Percentiles rank a stretch among this genome's conserved stretches.
phyloP scores from a whole-genome alignment of 2,888 invertebrate species.

The Sarcophaga variegata region DNA sequence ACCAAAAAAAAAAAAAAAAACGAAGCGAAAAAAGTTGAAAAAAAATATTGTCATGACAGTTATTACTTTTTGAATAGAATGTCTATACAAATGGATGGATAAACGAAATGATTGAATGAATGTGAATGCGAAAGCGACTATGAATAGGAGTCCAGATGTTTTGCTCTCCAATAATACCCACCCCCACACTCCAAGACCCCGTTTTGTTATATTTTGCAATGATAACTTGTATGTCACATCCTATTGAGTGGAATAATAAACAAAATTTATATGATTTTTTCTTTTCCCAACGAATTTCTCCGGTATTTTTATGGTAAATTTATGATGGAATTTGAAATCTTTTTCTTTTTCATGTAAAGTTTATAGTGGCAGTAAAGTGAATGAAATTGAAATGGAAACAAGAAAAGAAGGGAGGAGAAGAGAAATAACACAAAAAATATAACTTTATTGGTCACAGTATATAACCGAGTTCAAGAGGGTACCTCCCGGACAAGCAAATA shows the following conservation, averaged over 20 bases:
- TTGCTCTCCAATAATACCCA: too few species aligned
- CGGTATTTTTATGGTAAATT: too few species aligned
- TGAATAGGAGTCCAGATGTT: not conserved
- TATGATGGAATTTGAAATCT: too few species aligned
- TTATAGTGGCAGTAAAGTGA: not conserved
- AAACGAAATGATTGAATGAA: not conserved
- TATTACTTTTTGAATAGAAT: constrained; percentile 64
- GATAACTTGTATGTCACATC: too few species aligned
- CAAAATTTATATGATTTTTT: too few species aligned
- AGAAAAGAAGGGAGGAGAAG: not conserved
- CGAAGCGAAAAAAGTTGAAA: constrained; percentile 1
- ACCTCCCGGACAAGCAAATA: not conserved
- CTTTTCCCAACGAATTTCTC: too few species aligned
- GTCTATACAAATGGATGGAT: constrained; percentile 19
- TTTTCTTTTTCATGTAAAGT: not conserved
- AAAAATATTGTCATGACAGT: constrained; percentile 62
- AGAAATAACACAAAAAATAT: not conserved
- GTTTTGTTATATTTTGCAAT: too few species aligned
- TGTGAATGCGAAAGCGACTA: not conserved
- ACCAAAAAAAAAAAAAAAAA: not conserved
- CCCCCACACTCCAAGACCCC: too few species aligned
- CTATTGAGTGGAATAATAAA: too few species aligned
- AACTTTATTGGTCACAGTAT: not conserved
- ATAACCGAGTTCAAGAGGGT: too few species aligned
- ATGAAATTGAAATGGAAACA: not conserved